Base-by-base conservation (phyloP, 2,113 vertebrate species). In the Falcunculus frontatus region DNA sequence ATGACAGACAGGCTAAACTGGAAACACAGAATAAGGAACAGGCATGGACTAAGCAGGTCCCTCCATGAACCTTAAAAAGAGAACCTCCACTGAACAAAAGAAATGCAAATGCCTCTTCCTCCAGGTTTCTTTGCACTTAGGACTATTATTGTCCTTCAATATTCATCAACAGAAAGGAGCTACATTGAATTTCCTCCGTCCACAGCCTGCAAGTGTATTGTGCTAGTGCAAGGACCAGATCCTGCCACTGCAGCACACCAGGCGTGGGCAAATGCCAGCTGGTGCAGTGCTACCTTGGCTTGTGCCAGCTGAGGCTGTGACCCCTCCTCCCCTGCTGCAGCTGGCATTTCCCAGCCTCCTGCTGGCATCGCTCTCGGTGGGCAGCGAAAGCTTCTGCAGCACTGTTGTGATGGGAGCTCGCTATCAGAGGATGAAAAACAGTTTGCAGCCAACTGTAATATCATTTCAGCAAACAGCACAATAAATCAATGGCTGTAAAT, bases 401-500 rank as follows among this genome's bases (percentile, higher is more conserved):
- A 2, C 46, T 10, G 50, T 15, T 0, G 4, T 49, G 62, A 30
- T 3, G 4, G 92, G 59, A 86, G 46, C 83, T 59, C 39, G 0
- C 76, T 47, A 33, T 27, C 76, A 62, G 59, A 69, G 42, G 50
- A 22, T 21, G 37, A 29, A 79, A 82, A 82, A 46, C 70, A 19
- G 53, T 56, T 68, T 89, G 84, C 89, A 84, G 84, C 65, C 53
- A 10, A 83, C 84, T 82, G 74, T 56, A 95, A 57, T 67, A 91
- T 42, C 57, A 73, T 93, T 93, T 74, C 67, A 74, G 90, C 87
- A 93, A 91, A 68, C 55, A 85, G 79, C 79, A 81, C 55, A 9
- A 81, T 93, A 80, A 94, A 96, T 90, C 88, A 84, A 27, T 53
- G 76, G 64, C 69, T 88, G 68, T n/a, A 88, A 94, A 94, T 88